phyloP scores from a whole-genome alignment of 2,113 vertebrate genomes.

The Pyrgilauda ruficollis region DNA sequence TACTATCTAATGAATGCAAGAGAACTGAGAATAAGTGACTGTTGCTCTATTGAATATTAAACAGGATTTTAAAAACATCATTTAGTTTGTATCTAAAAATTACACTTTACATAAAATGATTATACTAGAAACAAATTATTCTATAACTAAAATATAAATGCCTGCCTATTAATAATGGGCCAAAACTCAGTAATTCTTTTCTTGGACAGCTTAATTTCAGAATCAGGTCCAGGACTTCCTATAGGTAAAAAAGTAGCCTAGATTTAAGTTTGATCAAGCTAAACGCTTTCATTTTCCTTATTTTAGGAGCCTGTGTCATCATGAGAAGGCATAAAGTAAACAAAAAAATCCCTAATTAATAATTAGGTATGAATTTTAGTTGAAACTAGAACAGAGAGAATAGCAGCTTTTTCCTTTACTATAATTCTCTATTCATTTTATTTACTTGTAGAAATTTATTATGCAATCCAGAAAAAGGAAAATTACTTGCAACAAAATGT shows the following conservation, averaged over 20 bases:
- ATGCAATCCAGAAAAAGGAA: neutral
- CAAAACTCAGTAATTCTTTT: neutral
- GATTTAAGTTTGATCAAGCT: neutral
- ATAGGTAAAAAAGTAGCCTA: neutral
- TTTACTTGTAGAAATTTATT: neutral
- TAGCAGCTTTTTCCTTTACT: neutral
- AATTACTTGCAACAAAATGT: neutral
- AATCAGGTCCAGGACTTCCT: neutral
- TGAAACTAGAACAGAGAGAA: neutral
- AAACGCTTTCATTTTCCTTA: neutral
- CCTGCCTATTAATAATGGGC: neutral
- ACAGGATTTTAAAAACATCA: accelerated
- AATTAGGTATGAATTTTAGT: neutral
- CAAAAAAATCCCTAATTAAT: neutral
- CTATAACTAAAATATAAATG: neutral
- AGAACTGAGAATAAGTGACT: neutral
- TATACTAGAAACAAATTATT: neutral
- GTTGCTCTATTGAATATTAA: neutral
- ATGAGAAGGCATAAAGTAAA: neutral
- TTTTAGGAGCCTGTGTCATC: neutral
- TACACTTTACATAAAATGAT: neutral
- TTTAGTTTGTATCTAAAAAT: neutral
- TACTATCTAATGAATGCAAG: neutral
- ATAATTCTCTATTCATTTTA: neutral
- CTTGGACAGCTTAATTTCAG: neutral